Conservation (phyloP, 2,888 invertebrate species). For the Drosophila tanythrix region DNA sequence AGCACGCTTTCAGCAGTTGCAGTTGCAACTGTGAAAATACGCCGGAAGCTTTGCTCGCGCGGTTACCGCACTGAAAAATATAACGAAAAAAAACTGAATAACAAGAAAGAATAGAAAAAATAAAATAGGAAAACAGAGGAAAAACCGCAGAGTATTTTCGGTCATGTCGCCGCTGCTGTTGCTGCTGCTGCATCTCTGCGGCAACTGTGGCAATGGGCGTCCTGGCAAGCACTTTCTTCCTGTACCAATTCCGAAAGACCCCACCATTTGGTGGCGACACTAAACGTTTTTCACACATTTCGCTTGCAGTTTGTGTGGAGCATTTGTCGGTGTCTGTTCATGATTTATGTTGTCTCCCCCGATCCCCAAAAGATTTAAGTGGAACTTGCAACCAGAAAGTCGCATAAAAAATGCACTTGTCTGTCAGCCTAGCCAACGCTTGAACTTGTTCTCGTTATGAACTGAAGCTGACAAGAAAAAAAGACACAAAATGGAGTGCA, state of each 20-base stretch:
- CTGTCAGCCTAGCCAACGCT: slow-evolving; percentile 60
- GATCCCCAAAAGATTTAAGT: slow-evolving; percentile 25
- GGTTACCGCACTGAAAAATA: slow-evolving; percentile 34
- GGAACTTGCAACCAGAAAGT: slow-evolving; percentile 42
- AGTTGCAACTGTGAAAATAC: slow-evolving; percentile 36
- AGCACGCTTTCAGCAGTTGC: slow-evolving; percentile 45
- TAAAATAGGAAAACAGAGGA: slow-evolving; percentile 11
- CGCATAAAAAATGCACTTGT: slow-evolving; percentile 68
- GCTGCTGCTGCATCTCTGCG: slow-evolving; percentile 26
- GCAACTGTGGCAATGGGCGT: slow-evolving; percentile 31
- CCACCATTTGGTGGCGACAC: slow-evolving; percentile 38
- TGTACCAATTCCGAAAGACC: slow-evolving; percentile 30
- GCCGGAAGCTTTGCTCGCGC: slow-evolving; percentile 57
- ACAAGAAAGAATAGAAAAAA: slow-evolving; percentile 4
- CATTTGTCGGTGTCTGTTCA: slow-evolving; percentile 71
- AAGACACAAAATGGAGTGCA: background rate
- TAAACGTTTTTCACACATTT: slow-evolving; percentile 67
- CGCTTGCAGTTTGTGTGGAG: slow-evolving; percentile 39
- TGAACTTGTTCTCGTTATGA: slow-evolving; percentile 51
- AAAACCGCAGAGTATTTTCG: slow-evolving; percentile 48
- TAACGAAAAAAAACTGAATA: slow-evolving; percentile 17
- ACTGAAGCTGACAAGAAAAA: slow-evolving; percentile 39
- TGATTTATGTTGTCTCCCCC: slow-evolving; percentile 73
- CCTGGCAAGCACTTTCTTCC: slow-evolving; percentile 58
- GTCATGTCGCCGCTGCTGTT: slow-evolving; percentile 27